Evolutionary conservation across 2,888 invertebrate genomes (phyloP), one percentile per base, ranked within the genome.

Genomic region (Mayetiola destructor): DNA sequence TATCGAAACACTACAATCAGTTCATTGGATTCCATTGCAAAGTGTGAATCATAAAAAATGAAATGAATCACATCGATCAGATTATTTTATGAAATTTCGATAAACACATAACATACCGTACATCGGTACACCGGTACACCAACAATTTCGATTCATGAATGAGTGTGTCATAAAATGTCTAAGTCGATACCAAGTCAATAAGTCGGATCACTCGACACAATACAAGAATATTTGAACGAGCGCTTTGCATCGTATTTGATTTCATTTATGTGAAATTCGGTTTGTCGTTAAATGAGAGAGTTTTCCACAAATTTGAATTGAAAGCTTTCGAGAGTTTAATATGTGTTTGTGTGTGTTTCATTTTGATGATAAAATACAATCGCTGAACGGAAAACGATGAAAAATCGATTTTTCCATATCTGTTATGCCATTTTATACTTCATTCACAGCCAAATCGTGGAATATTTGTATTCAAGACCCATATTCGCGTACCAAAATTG

Each of bases 81-180:
- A 18, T 16, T 16, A 3, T 16, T 12, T 12, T 16, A 4, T 12
- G n/a, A 14, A 36, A n/a, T 12, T 12, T 20, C 16, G 18, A 39
- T 3, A 3, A 39, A 2, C 39, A 21, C 2, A 40, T 10, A 39
- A 3, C 16, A 10, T 18, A 5, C 20, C 3, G 36, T 39, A 23
- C 10, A 21, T 21, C 21, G 23, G 20, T 23, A 40, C 20, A 23
- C 23, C 12, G 5, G n/a, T 20, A 39, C 40, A 40, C 27, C 5
- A 21, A 42, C 23, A 3, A 14, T 16, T 27, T 27, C 48, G 16
- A 48, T 48, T 48, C 27, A 48, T 48, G n/a, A 48, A 27, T 16
- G 48, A 48, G 27, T 27, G 48, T 48, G 29, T 48, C 48, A 48
- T 48, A 48, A 48, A 48, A 48, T 48, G 20, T 48, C 27, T 48